These are phyloP conservation scores for Hypselothyrea guttata DNA, from an alignment of 2,888 invertebrate species.

Conservation along the genomic window DNA sequence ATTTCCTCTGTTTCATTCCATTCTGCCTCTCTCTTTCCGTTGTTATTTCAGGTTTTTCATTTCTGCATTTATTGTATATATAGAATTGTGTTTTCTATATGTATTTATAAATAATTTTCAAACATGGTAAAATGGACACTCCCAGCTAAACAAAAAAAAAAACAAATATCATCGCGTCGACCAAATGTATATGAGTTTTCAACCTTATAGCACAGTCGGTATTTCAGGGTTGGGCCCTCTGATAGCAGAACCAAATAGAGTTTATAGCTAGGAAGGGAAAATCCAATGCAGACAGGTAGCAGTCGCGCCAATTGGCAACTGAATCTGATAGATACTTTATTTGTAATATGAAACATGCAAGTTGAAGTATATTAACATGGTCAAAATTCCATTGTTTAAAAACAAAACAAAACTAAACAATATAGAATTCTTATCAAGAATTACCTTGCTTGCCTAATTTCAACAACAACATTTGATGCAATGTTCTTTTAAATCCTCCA, in stretches of 20 bases:
- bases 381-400: no score
- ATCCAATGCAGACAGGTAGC: not conserved
- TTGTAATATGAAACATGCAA: conserved; percentile 19
- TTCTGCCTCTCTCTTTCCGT: conserved; percentile 1
- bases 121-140: conserved; percentile 59
- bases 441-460: no score
- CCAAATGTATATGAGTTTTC: conserved; percentile 27
- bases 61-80: conserved; percentile 52
- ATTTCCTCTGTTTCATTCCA: not conserved
- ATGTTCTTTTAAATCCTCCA: no score
- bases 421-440: no score
- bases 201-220: conserved; percentile 23
- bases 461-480: no score
- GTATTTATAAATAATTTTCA: conserved; percentile 65
- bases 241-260: conserved; percentile 38
- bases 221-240: conserved; percentile 14
- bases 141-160: conserved; percentile 40
- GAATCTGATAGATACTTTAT: conserved; percentile 50
- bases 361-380: not conserved
- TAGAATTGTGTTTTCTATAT: conserved; percentile 34
- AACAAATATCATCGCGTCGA: conserved; percentile 13
- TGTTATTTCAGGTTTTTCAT: conserved; percentile 46
- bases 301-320: conserved; percentile 35
- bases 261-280: conserved; percentile 9
- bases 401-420: no score